Evolutionary conservation across 2,113 vertebrate species (phyloP).

Genomic region (Oenanthe melanoleuca): DNA sequence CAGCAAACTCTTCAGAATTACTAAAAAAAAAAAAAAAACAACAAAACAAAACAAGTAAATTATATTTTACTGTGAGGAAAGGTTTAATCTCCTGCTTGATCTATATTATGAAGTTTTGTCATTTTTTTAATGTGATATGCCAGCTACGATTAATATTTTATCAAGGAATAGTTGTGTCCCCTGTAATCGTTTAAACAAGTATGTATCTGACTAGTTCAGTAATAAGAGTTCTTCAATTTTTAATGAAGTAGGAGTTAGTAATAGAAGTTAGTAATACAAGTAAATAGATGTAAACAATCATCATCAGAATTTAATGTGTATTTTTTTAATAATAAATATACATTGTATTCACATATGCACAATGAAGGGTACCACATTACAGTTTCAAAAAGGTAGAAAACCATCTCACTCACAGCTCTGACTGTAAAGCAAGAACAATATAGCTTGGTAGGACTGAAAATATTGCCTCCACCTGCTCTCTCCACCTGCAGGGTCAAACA

Average conservation of each 20-base stretch:
- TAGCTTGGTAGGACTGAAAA: background rate
- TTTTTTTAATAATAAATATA: background rate
- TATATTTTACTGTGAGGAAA: background rate
- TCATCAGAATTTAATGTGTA: background rate
- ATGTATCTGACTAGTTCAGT: background rate
- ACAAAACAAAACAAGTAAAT: background rate
- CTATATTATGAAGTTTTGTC: background rate
- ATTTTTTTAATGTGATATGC: background rate
- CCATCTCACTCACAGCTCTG: accelerated
- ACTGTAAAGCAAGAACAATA: background rate
- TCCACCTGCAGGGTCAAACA: background rate
- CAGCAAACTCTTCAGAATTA: background rate
- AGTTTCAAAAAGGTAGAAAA: background rate
- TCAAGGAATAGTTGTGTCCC: background rate
- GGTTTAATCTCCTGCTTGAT: background rate
- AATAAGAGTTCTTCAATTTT: background rate
- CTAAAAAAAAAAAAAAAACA: background rate
- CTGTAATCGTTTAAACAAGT: background rate
- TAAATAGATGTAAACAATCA: background rate
- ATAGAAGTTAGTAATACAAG: background rate
- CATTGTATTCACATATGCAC: background rate
- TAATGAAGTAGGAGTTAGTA: background rate
- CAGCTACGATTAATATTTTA: background rate
- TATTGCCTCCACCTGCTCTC: background rate
- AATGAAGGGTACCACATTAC: background rate